Evolutionary conservation across 2,888 invertebrate species (phyloP), one percentile per base, ranked within the genome.

Genomic region (Vesta saturnalis): DNA sequence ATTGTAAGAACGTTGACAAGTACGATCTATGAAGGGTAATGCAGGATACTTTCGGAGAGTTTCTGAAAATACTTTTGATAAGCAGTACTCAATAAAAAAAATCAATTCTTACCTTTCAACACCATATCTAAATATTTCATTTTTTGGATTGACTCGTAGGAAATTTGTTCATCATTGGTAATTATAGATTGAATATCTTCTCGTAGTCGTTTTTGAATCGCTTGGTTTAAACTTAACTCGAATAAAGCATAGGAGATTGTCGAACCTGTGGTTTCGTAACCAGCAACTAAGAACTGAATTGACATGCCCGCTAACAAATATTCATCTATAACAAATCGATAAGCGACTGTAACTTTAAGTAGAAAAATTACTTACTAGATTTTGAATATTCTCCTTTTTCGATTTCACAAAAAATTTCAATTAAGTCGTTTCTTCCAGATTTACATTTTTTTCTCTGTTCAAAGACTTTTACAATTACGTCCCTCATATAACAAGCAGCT

Each of bases 251-350:
- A 84, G 12, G 79, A 77, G 19, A 85, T 73, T 0, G 82, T 80
- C 0, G 81, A 76, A 1, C 84, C 82, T 0, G 84, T 83, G 0
- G 86, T 85, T 65, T 85, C 85, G 72, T 82, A 85, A 1, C 85
- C 85, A 16, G 85, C 86, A 1, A 83, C 22, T 64, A 84, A 84
- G 68, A 86, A 84, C 0, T 85, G 79, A 0, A 83, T 70, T 1
- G 81, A 76, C 30, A 85, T 82, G 0, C 84, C 78, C 5, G 30
- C 52, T 8, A 63, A 10, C 22, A 52, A 21, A 10, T 54, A 10
- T 10, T n/a, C 58, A 30, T 67, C 67, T 66, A 21, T n/a, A 64
- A 60, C 10, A 39, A 49, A 21, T 49, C 16, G 30, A 30, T 6
- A 30, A 6, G 30, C 30, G 30, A 30, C 5, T n/a, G n/a, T n/a